Base-by-base conservation (phyloP, 2,113 vertebrate species). In the Cyphomyrus plagiostoma region DNA sequence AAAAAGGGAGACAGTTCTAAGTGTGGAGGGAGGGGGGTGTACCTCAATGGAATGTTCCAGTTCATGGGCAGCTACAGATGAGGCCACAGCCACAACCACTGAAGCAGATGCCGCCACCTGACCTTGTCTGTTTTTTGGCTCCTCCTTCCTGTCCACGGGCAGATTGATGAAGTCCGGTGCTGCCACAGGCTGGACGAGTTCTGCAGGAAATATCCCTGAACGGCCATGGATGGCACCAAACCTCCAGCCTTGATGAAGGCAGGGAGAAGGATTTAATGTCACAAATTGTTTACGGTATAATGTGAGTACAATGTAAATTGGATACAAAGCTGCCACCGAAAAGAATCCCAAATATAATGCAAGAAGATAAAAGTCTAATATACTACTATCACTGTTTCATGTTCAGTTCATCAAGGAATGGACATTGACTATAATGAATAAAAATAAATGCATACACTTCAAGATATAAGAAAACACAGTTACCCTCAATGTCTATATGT, bases 161-260 rank as follows among this genome's bases (percentile, higher is more conserved):
- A 99, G 92, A 85, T 97, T 96, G 80, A 98, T 94, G 1, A 99
- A 99, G 94, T 99, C 97, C 0, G 98, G 98, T 0, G 97, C 96
- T 0, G 97, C 96, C 0, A 98, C 95, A 0, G 98, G 97, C 93
- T 97, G 98, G 74, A 99, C 97, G 0, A 95, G 96, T 10, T 99
- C 98, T 0, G 94, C 90, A 0, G 98, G 98, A 92, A 99, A 99
- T 4, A 96, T 89, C 5, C 98, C 98, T 0, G 97, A 94, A 9
- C 95, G 96, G n/a, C 98, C 97, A 0, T 97, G 97, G 93, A 98
- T 95, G 0, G 98, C 97, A 0, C 98, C 98, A 0, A 99, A 99
- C 94, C 97, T 97, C 98, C 98, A 99, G 2, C 98, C 98, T 99
- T 90, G 48, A 70, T 42, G 90, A 39, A 26, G 21, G 30, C 9